Evolutionary conservation across 1,140 invertebrate genomes (phyloP), one percentile per base, ranked within the genome.

Genomic region (Adoxophyes honmai): DNA sequence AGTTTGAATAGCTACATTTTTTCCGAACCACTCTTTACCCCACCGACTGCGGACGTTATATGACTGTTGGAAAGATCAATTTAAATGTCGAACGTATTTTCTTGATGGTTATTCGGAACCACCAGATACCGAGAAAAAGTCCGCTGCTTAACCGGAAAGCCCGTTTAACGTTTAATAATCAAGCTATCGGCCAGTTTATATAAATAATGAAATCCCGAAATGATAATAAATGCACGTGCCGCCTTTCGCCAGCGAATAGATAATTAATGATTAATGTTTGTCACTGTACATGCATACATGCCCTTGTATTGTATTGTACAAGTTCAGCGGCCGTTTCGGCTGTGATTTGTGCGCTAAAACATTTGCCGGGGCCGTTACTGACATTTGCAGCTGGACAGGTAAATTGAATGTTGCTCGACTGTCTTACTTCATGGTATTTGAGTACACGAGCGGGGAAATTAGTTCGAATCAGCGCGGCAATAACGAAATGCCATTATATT

Each of bases 341-440:
- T 4, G 18, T 48, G 42, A 4, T 14, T 48, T 48, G 11, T 21
- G 16, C 42, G 42, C 16, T 18, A 9, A 21, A 48, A 21, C 42
- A 48, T 48, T 48, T 48, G 42, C 16, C 21, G 18, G 21, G 21
- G 42, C 42, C 42, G 42, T 48, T 48, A 48, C 42, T 48, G 42
- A 48, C 42, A 48, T 48, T 48, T 48, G 42, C 21, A 16, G 42
- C 21, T 48, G 42, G 42, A 48, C 42, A 48, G 15, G 42, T 18
- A 48, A 48, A 48, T 28, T 48, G 42, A 48, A 48, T 48, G 21
- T 48, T 48, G 11, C 42, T n/a, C 10, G 21, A 6, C 6, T 28
- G 16, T 48, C 16, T 48, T 48, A 21, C 18, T 48, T 48, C 42
- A 48, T 48, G 42, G 21, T 48, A 48, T 48, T 48, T 48, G 42